Conservation (phyloP, 2,888 invertebrate genomes). For the Meta bourneti region DNA sequence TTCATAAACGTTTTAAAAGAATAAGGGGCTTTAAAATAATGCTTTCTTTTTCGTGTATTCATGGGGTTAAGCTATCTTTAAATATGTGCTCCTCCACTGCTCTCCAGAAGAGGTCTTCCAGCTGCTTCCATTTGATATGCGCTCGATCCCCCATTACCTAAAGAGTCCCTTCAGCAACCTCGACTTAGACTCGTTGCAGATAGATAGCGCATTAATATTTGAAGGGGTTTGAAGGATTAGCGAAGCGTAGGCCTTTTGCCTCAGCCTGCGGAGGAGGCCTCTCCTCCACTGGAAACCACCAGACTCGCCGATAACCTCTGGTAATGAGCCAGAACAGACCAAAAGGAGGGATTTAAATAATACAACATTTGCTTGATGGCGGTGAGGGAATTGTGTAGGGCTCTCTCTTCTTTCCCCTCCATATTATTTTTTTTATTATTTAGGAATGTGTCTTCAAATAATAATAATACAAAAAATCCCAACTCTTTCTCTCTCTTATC, state of each 20-base stretch:
- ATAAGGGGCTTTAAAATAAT: no score
- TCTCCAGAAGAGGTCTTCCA: no score
- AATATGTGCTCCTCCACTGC: no score
- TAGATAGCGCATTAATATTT: constrained; percentile 75
- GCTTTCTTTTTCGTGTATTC: no score
- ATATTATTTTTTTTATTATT: constrained; percentile 14
- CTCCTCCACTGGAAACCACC: constrained; percentile 60
- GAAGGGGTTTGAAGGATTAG: constrained; percentile 76
- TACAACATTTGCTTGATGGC: constrained; percentile 74
- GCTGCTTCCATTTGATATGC: constrained; percentile 22
- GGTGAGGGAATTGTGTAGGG: constrained; percentile 51
- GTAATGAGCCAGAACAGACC: constrained; percentile 76
- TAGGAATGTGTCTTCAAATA: constrained; percentile 26
- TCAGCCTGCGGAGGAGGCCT: neutral
- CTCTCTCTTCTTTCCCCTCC: neutral
- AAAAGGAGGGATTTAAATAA: constrained; percentile 76
- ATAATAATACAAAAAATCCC: constrained; percentile 49
- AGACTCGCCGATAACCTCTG: constrained; percentile 72
- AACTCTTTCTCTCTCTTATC: constrained; percentile 71
- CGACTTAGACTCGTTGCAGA: constrained; percentile 59
- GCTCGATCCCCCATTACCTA: constrained; percentile 27
- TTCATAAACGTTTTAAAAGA: no score
- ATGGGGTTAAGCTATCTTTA: no score
- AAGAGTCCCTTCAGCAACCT: constrained; percentile 55
- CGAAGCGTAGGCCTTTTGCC: constrained; percentile 67